Evolutionary conservation across 2,113 vertebrate species (phyloP).

Genomic region (Hippocampus zosterae): DNA sequence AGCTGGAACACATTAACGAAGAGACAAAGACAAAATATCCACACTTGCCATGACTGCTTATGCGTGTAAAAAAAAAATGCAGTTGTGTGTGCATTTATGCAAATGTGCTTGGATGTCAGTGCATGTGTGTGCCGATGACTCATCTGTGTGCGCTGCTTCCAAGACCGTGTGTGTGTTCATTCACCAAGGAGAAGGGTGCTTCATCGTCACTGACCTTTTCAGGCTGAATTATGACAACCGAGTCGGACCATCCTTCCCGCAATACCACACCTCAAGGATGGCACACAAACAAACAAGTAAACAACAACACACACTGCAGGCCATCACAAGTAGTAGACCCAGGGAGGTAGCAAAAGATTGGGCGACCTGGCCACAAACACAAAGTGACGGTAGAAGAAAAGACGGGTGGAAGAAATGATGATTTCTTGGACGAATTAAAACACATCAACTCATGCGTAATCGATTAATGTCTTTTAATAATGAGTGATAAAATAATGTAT

Average conservation of each 20-base stretch:
- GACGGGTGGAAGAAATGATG: background rate
- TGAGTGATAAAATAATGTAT: background rate
- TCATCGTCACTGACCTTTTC: conserved; percentile 68
- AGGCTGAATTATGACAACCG: conserved; percentile 58
- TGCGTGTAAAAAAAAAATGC: conserved; percentile 26
- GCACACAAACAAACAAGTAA: conserved; percentile 52
- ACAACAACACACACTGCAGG: conserved; percentile 38
- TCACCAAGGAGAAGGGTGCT: conserved; percentile 38
- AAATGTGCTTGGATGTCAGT: conserved; percentile 15
- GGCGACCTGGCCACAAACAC: background rate
- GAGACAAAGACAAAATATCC: conserved; percentile 13
- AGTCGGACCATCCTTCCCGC: conserved; percentile 34
- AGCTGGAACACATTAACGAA: conserved; percentile 33
- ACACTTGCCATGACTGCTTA: conserved; percentile 10
- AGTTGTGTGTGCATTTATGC: conserved; percentile 21
- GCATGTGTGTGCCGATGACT: conserved; percentile 5
- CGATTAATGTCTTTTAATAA: background rate
- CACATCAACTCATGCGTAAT: too few relatives aligned
- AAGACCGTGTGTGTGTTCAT: conserved; percentile 34
- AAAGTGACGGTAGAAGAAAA: too few relatives aligned
- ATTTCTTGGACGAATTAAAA: background rate
- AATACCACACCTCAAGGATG: conserved; percentile 46
- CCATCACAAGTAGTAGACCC: conserved; percentile 22
- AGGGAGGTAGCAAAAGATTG: background rate
- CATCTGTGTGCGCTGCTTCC: conserved; percentile 19